Percentiles rank a stretch among this genome's conserved stretches.
Evolutionary conservation across 2,797 vertebrate species (phyloP).

Genomic region (Coracias cyanogaster): DNA sequence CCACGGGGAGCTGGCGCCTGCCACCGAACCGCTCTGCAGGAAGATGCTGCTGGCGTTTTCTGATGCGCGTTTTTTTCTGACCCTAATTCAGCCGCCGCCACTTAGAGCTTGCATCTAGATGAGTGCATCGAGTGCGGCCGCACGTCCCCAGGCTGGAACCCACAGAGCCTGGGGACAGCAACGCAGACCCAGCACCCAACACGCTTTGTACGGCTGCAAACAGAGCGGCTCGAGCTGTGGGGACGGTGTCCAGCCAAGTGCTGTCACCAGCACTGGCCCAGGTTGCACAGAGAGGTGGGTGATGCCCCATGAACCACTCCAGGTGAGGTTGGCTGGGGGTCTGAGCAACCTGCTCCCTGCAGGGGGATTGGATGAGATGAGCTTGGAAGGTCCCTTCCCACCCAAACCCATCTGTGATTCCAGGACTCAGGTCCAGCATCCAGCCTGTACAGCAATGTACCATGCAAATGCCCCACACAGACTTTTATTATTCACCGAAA

Average conservation of each 20-base stretch:
- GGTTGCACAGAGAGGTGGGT: neutral
- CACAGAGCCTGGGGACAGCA: neutral
- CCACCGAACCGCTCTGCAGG: neutral
- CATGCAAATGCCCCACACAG: neutral
- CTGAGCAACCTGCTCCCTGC: neutral
- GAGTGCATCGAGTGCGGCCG: rapidly evolving
- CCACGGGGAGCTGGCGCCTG: neutral
- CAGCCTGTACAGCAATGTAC: neutral
- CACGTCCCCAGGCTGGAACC: neutral
- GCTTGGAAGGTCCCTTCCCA: neutral
- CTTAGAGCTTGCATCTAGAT: neutral
- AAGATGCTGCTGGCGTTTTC: neutral
- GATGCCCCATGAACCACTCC: neutral
- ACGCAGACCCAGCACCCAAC: neutral
- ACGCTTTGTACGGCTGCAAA: neutral
- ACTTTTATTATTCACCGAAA: constrained; percentile 36
- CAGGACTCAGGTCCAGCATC: neutral
- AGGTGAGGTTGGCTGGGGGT: neutral
- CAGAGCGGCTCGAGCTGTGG: rapidly evolving
- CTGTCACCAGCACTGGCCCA: neutral
- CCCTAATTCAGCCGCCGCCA: neutral
- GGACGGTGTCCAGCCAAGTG: rapidly evolving
- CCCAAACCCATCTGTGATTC: neutral
- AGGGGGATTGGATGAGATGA: neutral
- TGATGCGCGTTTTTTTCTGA: neutral